phyloP scores from a whole-genome alignment of 2,113 vertebrate genomes.

The Misgurnus mizolepis region DNA sequence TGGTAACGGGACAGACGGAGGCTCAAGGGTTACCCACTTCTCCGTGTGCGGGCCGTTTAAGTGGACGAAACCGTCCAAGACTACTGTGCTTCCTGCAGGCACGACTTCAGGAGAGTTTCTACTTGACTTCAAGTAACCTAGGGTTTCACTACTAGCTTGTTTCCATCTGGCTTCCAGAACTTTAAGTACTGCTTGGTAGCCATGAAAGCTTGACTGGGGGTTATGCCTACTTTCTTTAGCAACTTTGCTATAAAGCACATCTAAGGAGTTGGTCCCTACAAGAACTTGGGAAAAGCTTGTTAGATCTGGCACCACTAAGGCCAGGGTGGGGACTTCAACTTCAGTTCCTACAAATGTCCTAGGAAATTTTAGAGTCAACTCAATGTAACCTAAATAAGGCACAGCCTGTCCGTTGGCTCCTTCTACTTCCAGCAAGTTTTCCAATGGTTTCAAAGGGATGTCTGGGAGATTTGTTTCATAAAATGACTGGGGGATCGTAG shows the following conservation, averaged over 20 bases:
- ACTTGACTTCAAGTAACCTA: background rate
- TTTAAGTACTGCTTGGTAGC: background rate
- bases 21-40: background rate
- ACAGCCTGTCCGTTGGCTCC: background rate
- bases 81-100: background rate
- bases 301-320: conserved; percentile 14
- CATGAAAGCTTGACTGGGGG: background rate
- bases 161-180: background rate
- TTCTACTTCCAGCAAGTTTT: conserved; percentile 5
- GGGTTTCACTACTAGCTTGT: background rate
- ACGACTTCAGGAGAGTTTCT: background rate
- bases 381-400: conserved; percentile 9
- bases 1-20: background rate
- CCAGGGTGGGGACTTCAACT: background rate
- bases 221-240: background rate
- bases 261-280: conserved; percentile 1
- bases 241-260: background rate
- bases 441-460: background rate
- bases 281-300: background rate
- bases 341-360: background rate
- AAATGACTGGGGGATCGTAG: conserved; percentile 15
- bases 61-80: background rate
- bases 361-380: background rate
- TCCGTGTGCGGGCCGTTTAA: background rate
- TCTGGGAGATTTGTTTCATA: background rate